Base-by-base conservation (phyloP, 1,140 invertebrate species). In the Bombus superbus region DNA sequence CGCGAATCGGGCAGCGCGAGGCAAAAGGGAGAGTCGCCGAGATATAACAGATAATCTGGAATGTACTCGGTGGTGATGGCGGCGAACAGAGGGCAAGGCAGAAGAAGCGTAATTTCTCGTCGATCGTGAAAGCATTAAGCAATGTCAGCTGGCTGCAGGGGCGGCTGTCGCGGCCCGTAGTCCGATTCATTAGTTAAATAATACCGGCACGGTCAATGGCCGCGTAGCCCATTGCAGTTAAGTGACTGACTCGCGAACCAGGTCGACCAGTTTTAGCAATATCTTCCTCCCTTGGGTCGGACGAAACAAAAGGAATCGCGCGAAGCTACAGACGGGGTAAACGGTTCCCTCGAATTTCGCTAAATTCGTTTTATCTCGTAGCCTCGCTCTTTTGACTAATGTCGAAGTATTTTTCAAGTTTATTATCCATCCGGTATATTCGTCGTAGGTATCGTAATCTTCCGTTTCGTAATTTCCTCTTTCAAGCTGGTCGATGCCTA, bases 111-210 rank as follows among this genome's bases (percentile, higher is more conserved):
- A 78, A 88, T 88, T 90, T 72, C 86, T 85, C 64, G 81, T 83
- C 78, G 81, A 89, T 91, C 71, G 83, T 69, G 72, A 86, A 81
- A 82, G 81, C 90, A 85, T 88, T 82, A 83, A 85, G 90, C 89
- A 82, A 82, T 80, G 81, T 91, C 90, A 91, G 88, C 80, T 88
- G 88, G 28, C 15, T 71, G 78, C 57, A 71, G 71, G 68, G 74
- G 53, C 62, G 74, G 53, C 88, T 89, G 75, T 89, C 88, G 79
- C 69, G 75, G 87, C 25, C 28, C 79, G 69, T 72, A 81, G 38
- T 53, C 71, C 79, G 79, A 83, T 89, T 89, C 87, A 89, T 89
- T 89, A 89, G 87, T 89, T 88, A 89, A 89, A 89, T 89, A 89
- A 89, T 86, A 57, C 78, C 38, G 74, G 66, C 47, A 74, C 77